Evolutionary conservation across 2,888 invertebrate genomes (phyloP), one percentile per base, ranked within the genome.

Genomic region (Chloromyia formosa): DNA sequence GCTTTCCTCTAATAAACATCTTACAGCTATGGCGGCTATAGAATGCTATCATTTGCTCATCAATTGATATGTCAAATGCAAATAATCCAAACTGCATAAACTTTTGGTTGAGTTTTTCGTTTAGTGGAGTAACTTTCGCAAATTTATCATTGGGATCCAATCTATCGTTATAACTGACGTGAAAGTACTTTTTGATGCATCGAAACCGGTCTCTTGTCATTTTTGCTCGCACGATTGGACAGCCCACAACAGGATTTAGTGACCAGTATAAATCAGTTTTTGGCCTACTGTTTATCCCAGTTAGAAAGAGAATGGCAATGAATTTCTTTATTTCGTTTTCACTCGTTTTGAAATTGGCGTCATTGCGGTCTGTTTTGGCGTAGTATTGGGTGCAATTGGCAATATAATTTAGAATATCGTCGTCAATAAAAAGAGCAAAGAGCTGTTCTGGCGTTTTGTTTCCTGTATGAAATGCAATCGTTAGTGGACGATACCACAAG

Each of bases 41-140:
- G 9, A 53, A 53, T 53, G 53, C 53, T 2, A 53, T 53, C 53
- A 53, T 53, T 53, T 53, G 53, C 16, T 53, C 53, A 16, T 53
- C 53, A 53, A 2, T 53, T 53, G 3, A 53, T 3, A 53, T 3
- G 9, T 53, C 53, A 53, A 53, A 5, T 16, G n/a, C 16, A 16
- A 53, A 53, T n/a, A 53, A 14, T 16, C 53, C 12, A 16, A 53
- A 53, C 16, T 53, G 53, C 3, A 53, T 2, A 53, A 53, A 53
- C 16, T 53, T 53, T 53, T 10, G n/a, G 16, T 53, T 53, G 1
- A 53, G 16, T 14, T 16, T 14, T 16, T 53, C 53, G 53, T 53
- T 53, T 10, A 53, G 16, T 1, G 53, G 53, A 53, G 12, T 16
- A 4, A 53, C 16, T 53, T 53, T n/a, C n/a, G 53, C 53, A 53